Evolutionary conservation across 2,888 invertebrate genomes (phyloP), one percentile per base, ranked within the genome.

Genomic region (Pteria penguin): DNA sequence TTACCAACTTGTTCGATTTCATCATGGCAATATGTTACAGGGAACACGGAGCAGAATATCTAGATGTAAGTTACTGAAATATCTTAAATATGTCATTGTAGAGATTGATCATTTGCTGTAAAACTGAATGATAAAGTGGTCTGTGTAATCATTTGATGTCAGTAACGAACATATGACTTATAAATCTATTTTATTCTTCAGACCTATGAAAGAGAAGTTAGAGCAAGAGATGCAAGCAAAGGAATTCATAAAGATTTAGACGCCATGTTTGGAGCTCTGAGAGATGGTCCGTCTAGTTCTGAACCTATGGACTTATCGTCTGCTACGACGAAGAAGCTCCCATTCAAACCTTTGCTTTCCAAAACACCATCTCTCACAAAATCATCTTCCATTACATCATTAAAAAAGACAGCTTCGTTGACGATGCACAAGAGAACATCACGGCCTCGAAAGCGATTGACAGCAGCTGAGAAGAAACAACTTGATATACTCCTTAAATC

Each of bases 11-110:
- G n/a, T 87, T 89, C 71, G 89, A 90, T 72, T 83, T 90, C 65
- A 78, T 90, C 11, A 90, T 90, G 91, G 88, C 90, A 3, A 88
- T 90, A 18, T 89, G 88, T 78, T 90, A 90, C 81, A 77, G 87
- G 31, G 91, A 90, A 78, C 80, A 82, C 29, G 89, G 88, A 0
- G 81, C 76, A 4, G 85, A 87, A 2, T 80, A 82, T 32, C 77
- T 87, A 18, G 66, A 82, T 73, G 85, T 86, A 78, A 58, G 72
- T 76, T 45, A n/a, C 0, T 58, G 1, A 14, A n/a, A n/a, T n/a
- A n/a, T n/a, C n/a, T n/a, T n/a, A n/a, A n/a, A n/a, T n/a, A n/a
- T n/a, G n/a, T n/a, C n/a, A n/a, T n/a, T n/a, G n/a, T n/a, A n/a
- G n/a, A n/a, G n/a, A n/a, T n/a, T n/a, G n/a, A n/a, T n/a, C n/a